phyloP scores from a whole-genome alignment of 2,888 invertebrate species.

The Caenorhabditis imperialis region DNA sequence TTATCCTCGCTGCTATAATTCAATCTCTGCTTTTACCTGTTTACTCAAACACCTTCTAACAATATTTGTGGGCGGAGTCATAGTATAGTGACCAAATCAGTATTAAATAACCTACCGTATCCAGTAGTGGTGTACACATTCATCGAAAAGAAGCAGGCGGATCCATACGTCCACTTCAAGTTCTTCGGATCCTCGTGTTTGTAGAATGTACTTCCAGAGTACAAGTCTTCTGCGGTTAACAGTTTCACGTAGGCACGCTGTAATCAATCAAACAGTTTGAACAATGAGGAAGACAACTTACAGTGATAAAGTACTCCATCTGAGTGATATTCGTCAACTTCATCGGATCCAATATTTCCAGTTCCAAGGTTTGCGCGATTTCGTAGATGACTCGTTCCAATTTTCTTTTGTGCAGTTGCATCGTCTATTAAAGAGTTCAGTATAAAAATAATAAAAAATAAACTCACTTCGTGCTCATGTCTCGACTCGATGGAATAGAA shows the following conservation, averaged over 20 bases:
- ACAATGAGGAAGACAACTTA: slow-evolving; percentile 32
- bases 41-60: too few species aligned
- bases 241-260: slow-evolving; percentile 64
- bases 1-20: background rate
- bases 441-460: background rate
- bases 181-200: slow-evolving; percentile 54
- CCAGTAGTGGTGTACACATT: slow-evolving; percentile 68
- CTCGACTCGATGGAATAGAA: slow-evolving; percentile 62
- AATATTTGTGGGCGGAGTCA: too few species aligned
- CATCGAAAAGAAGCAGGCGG: slow-evolving; percentile 63
- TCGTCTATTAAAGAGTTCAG: slow-evolving; percentile 24
- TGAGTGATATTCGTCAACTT: slow-evolving; percentile 52
- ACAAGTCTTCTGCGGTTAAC: slow-evolving; percentile 60
- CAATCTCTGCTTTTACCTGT: background rate
- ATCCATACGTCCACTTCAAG: slow-evolving; percentile 64
- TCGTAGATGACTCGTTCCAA: slow-evolving; percentile 46
- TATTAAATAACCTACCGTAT: slow-evolving; percentile 58
- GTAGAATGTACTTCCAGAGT: slow-evolving; percentile 60
- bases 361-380: slow-evolving; percentile 48
- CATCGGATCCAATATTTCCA: slow-evolving; percentile 50
- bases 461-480: slow-evolving; percentile 57
- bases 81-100: background rate
- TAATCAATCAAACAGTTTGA: slow-evolving; percentile 21
- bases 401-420: slow-evolving; percentile 41
- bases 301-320: slow-evolving; percentile 53